Percentiles rank a stretch among this genome's conserved stretches.
Conservation (phyloP, 2,113 vertebrate species). For the Aviceda subcristata region DNA sequence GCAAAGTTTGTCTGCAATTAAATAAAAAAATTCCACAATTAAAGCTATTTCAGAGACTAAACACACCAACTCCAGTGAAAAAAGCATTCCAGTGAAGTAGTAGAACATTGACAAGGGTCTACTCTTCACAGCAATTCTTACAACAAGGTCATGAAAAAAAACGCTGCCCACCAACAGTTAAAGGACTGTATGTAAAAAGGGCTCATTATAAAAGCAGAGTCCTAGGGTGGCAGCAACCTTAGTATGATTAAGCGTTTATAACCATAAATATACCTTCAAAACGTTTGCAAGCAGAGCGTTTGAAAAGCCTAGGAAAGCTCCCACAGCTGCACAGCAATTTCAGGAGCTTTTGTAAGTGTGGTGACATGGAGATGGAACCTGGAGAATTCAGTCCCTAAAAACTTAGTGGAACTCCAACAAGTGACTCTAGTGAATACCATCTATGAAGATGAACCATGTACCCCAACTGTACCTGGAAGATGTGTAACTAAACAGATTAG, state of each 20-base stretch:
- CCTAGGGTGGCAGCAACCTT: background rate
- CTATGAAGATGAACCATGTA: background rate
- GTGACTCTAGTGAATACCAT: background rate
- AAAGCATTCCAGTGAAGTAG: background rate
- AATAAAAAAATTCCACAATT: background rate
- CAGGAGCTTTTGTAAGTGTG: background rate
- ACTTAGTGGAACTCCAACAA: background rate
- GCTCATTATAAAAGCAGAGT: background rate
- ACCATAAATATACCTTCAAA: background rate
- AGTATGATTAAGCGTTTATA: background rate
- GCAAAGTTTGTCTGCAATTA: background rate
- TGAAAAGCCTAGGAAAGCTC: background rate
- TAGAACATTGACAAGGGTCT: background rate
- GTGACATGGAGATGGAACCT: background rate
- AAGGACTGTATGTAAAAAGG: background rate
- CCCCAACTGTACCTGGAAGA: background rate
- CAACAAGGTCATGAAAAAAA: background rate
- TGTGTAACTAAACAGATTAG: background rate
- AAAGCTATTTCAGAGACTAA: background rate
- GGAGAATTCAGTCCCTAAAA: background rate
- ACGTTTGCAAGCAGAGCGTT: background rate
- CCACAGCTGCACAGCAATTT: background rate
- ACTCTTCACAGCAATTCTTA: background rate
- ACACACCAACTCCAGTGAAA: background rate
- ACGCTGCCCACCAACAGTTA: background rate